These are phyloP conservation scores for Urocynchramus pylzowi DNA, from an alignment of 2,113 vertebrate genomes.

Conservation along the genomic window DNA sequence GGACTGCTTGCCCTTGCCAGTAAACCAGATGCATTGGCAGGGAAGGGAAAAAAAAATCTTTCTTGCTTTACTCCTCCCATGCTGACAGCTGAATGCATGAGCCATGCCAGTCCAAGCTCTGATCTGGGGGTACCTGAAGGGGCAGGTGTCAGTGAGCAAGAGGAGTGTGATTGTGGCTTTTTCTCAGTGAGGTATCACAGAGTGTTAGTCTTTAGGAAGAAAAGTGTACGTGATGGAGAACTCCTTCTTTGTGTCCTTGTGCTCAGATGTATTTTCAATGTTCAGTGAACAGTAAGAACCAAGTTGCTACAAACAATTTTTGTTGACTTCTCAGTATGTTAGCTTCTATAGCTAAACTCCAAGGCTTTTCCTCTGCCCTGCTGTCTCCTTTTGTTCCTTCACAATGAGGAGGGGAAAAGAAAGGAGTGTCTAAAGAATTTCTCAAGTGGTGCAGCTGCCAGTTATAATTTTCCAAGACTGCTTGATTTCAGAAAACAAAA, in stretches of 20 bases:
- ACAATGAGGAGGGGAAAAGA: neutral
- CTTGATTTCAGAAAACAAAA: neutral
- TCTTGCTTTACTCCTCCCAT: neutral
- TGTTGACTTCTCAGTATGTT: neutral
- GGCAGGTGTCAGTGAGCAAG: neutral
- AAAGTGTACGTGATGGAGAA: neutral
- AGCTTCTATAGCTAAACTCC: neutral
- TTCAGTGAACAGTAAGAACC: neutral
- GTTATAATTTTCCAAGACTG: neutral
- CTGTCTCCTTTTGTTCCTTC: neutral
- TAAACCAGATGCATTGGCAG: neutral
- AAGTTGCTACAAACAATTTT: neutral
- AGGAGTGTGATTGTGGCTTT: neutral
- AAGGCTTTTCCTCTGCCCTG: neutral
- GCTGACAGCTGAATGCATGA: neutral
- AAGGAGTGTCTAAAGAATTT: neutral
- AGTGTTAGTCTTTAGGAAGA: neutral
- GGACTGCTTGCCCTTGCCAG: constrained; percentile 2
- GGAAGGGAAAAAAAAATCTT: neutral
- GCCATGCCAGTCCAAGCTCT: rapidly evolving
- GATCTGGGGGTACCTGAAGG: neutral
- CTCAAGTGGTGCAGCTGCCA: neutral
- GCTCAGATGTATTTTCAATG: neutral
- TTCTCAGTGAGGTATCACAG: neutral
- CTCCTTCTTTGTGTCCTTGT: neutral